phyloP scores from a whole-genome alignment of 2,888 invertebrate genomes.

The Chironomus tentans region DNA sequence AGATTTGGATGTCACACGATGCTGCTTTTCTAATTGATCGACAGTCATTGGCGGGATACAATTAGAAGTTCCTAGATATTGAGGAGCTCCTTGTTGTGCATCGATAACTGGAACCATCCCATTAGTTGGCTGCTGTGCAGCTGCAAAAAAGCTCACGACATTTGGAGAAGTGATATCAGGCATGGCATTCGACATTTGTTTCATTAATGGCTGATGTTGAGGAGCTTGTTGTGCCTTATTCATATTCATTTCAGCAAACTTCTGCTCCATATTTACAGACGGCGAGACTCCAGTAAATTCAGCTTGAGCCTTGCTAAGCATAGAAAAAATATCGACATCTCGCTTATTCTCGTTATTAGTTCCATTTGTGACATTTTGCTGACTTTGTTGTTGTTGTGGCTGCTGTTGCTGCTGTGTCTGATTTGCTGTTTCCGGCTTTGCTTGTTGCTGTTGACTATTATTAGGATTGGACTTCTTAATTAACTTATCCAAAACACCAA shows the following conservation, averaged over 20 bases:
- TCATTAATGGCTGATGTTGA: slow-evolving; percentile 33
- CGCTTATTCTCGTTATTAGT: slow-evolving; percentile 31
- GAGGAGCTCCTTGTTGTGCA: slow-evolving; percentile 29
- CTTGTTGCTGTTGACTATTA: slow-evolving; percentile 33
- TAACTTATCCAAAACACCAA: slow-evolving; percentile 60
- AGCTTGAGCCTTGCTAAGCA: slow-evolving; percentile 83
- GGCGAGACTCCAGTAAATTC: slow-evolving; percentile 52
- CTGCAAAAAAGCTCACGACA: slow-evolving; percentile 79
- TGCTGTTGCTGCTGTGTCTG: neutral
- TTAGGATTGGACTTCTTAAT: slow-evolving; percentile 30
- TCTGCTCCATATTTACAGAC: slow-evolving; percentile 27
- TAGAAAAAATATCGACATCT: slow-evolving; percentile 67
- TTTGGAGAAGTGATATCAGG: slow-evolving; percentile 69
- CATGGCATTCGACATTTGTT: slow-evolving; percentile 30
- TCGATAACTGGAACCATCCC: neutral
- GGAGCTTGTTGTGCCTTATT: neutral
- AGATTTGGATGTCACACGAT: slow-evolving; percentile 49
- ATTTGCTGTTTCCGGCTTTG: neutral
- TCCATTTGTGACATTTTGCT: slow-evolving; percentile 27
- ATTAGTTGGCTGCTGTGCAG: slow-evolving; percentile 34
- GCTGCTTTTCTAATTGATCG: slow-evolving; percentile 84
- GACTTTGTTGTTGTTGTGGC: neutral
- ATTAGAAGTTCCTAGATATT: slow-evolving; percentile 31
- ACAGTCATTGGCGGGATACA: slow-evolving; percentile 58
- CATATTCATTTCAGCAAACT: slow-evolving; percentile 27